These are phyloP conservation scores for Synergus umbraculus DNA, from an alignment of 2,888 invertebrate genomes.

Conservation along the genomic window DNA sequence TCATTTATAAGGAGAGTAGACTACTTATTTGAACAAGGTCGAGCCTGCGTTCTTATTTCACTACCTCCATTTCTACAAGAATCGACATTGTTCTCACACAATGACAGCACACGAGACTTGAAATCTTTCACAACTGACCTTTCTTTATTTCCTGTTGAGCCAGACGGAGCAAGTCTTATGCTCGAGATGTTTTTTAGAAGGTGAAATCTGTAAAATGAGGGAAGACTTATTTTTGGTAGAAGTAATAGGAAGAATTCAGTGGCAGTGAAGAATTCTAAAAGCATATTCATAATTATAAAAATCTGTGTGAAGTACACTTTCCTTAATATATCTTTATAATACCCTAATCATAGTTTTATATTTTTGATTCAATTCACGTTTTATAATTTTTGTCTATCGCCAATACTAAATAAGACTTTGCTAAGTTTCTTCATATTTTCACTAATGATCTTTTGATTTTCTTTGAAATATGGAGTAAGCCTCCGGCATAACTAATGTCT, in stretches of 20 bases:
- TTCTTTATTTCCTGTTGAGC: neutral
- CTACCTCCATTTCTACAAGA: constrained; percentile 6
- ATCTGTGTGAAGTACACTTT: neutral
- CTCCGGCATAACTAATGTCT: too few species aligned
- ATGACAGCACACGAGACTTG: constrained; percentile 25
- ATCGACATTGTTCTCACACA: constrained; percentile 48
- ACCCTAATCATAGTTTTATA: neutral
- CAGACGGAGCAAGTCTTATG: constrained; percentile 9
- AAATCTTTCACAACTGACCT: constrained; percentile 2
- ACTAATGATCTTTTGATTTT: too few species aligned
- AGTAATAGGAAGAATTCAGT: neutral
- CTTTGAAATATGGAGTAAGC: too few species aligned
- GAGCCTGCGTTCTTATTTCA: neutral
- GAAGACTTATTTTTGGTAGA: neutral
- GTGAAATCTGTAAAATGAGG: neutral
- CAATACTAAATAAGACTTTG: too few species aligned
- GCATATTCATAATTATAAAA: neutral
- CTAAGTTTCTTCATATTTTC: too few species aligned
- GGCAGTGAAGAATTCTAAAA: neutral
- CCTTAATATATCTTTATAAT: neutral
- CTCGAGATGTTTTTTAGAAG: neutral
- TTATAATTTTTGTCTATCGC: too few species aligned
- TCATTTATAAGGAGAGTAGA: constrained; percentile 1
- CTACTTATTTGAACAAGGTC: constrained; percentile 14
- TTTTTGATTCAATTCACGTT: too few species aligned